phyloP scores from a whole-genome alignment of 2,113 vertebrate genomes.

The Onychorhynchus coronatus region DNA sequence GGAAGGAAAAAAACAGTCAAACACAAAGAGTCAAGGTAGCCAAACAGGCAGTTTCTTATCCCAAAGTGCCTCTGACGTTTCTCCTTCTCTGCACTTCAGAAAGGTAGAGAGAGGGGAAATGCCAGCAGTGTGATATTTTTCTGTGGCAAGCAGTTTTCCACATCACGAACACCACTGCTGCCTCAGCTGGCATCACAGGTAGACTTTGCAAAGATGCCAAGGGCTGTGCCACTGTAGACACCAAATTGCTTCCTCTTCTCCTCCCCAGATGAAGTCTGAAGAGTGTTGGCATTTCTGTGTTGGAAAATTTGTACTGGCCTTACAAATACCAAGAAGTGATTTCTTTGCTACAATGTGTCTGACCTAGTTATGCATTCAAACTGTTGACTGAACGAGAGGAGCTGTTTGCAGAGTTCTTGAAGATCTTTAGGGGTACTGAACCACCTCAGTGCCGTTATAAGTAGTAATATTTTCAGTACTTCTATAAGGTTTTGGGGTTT shows the following conservation, averaged over 20 bases:
- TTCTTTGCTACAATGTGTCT: background rate
- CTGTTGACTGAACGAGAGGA: background rate
- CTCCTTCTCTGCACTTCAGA: background rate
- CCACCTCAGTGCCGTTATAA: background rate
- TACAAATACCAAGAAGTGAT: background rate
- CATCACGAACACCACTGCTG: background rate
- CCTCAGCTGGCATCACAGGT: background rate
- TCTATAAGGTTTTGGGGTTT: background rate
- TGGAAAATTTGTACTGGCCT: constrained; percentile 34
- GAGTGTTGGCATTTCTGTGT: background rate
- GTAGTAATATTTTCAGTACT: background rate
- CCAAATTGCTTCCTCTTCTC: background rate
- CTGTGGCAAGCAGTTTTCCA: constrained; percentile 1
- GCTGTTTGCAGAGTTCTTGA: background rate
- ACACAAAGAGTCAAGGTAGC: background rate
- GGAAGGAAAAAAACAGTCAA: background rate
- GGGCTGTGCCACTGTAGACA: background rate
- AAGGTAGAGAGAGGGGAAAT: background rate
- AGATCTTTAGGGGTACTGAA: background rate
- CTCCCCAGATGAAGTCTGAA: background rate
- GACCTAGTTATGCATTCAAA: background rate
- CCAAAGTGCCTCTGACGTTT: background rate
- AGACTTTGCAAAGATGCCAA: background rate
- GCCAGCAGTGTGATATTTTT: background rate
- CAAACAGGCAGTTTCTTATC: background rate